Conservation (phyloP, 64 coral and sea anemone genomes). For the Acropora tenuis region DNA sequence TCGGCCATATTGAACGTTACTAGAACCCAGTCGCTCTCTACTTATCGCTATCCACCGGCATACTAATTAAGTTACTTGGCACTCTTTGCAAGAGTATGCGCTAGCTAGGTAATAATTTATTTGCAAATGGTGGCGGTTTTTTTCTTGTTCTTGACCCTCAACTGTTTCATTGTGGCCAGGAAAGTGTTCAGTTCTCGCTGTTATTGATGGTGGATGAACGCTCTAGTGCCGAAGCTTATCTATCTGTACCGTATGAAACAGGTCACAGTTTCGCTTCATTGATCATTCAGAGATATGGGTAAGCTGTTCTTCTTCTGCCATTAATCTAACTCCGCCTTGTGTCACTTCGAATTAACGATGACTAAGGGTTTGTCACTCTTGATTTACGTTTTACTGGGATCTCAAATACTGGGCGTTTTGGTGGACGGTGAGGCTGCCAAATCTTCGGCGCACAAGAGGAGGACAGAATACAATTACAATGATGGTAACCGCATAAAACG, state of each 20-base stretch:
- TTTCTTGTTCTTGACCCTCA: too few relatives aligned
- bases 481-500: neutral
- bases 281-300: constrained; percentile 9
- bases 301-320: neutral
- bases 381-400: neutral
- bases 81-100: too few relatives aligned
- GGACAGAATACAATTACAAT: neutral
- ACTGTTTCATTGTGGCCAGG: too few relatives aligned
- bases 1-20: neutral
- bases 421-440: neutral
- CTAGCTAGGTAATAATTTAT: too few relatives aligned
- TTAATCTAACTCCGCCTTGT: neutral
- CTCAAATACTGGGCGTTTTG: neutral
- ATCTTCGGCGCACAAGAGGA: neutral
- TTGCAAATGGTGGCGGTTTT: too few relatives aligned
- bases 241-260: neutral
- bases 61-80: too few relatives aligned
- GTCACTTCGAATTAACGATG: constrained; percentile 7
- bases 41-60: too few relatives aligned
- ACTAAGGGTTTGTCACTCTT: neutral
- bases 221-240: constrained; percentile 21
- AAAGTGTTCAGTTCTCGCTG: neutral
- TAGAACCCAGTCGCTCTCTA: too few relatives aligned
- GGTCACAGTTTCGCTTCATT: neutral
- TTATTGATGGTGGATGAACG: neutral